Percentiles rank a stretch among this genome's conserved stretches.
Evolutionary conservation across 2,888 invertebrate species (phyloP).

Genomic region (Orthonevra nobilis): DNA sequence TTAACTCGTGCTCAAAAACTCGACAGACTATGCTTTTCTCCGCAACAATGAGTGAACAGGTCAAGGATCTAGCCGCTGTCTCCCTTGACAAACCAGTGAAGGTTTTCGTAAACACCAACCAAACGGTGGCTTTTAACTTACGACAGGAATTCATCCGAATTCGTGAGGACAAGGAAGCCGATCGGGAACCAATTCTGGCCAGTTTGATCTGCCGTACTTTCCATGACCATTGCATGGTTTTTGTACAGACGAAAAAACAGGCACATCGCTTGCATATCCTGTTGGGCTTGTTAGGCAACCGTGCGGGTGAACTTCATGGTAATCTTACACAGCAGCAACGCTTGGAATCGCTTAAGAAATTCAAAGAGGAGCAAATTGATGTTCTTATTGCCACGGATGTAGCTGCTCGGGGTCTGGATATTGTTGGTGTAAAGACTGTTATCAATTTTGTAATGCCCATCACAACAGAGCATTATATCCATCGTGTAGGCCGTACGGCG

Average conservation of each 20-base stretch:
- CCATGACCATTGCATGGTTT: conserved; percentile 94
- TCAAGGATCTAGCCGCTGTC: conserved; percentile 96
- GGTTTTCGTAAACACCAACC: conserved; percentile 97
- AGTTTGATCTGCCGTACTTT: conserved; percentile 94
- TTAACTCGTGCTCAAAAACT: conserved; percentile 93
- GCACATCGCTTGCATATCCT: conserved; percentile 96
- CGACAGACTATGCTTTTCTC: conserved; percentile 98
- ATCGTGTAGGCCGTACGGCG: conserved; percentile 96
- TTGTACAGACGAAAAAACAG: conserved; percentile 97
- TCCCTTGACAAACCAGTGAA: conserved; percentile 95
- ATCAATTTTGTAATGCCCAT: conserved; percentile 98
- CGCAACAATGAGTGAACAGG: conserved; percentile 99
- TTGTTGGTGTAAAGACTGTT: conserved; percentile 97
- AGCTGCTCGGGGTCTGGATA: conserved; percentile 95
- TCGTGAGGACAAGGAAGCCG: conserved; percentile 92
- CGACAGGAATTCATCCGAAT: conserved; percentile 98
- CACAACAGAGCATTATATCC: conserved; percentile 97
- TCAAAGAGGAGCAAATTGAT: conserved; percentile 91
- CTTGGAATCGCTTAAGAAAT: conserved; percentile 91
- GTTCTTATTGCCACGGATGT: conserved; percentile 97
- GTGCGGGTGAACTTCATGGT: conserved; percentile 94
- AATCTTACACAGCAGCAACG: conserved; percentile 97
- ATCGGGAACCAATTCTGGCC: conserved; percentile 93
- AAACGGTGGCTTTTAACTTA: conserved; percentile 96
- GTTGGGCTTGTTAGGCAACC: conserved; percentile 93